These are phyloP conservation scores for Chrysocyon brachyurus DNA, from an alignment of 2,797 vertebrate genomes.

Conservation along the genomic window DNA sequence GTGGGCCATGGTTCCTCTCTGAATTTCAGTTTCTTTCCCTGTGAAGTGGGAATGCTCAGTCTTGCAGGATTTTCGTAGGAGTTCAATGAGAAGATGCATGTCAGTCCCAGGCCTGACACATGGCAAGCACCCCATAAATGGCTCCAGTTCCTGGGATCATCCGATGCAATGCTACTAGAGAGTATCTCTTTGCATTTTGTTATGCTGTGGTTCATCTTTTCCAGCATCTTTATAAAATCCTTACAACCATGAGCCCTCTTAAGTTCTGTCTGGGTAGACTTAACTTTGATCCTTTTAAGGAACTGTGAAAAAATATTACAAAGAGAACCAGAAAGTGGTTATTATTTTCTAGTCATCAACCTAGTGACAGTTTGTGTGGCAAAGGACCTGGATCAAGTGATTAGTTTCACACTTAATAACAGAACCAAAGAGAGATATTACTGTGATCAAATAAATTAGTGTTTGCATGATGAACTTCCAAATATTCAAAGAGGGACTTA, in stretches of 20 bases:
- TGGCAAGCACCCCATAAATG: neutral
- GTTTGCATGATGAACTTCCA: neutral
- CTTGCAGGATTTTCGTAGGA: neutral
- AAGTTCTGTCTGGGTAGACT: neutral
- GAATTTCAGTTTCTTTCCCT: neutral
- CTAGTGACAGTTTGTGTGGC: neutral
- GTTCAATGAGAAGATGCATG: neutral
- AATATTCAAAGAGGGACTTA: neutral
- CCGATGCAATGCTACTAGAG: too few species aligned
- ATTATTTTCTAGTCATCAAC: neutral
- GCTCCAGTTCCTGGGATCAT: neutral
- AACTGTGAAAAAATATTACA: neutral
- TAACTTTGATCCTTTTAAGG: neutral
- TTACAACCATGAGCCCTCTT: neutral
- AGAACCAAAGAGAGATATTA: neutral
- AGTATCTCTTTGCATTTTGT: too few species aligned
- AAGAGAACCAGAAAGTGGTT: neutral
- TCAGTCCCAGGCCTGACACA: neutral
- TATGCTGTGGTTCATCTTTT: neutral
- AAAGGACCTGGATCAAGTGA: neutral
- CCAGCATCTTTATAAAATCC: neutral
- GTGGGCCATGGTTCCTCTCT: neutral
- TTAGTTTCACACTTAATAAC: neutral
- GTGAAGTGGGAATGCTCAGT: neutral
- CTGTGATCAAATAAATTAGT: neutral